Conservation (phyloP, 1,140 invertebrate genomes). For the Sycophila sp. region DNA sequence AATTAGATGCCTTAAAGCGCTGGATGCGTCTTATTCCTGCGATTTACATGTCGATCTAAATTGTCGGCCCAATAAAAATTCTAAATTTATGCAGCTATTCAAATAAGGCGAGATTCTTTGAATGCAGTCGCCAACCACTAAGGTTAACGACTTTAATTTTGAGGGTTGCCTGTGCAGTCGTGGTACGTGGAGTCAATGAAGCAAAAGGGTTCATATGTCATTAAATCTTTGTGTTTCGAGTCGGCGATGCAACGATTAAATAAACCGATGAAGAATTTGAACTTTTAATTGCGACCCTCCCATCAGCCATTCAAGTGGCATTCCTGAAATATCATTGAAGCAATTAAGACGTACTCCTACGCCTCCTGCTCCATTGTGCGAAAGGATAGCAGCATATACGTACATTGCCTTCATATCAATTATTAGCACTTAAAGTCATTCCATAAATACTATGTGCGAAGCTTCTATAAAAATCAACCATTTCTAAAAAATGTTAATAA, state of each 20-base stretch:
- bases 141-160: background rate
- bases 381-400: too few relatives aligned
- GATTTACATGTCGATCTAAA: too few relatives aligned
- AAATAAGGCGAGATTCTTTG: background rate
- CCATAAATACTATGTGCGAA: too few relatives aligned
- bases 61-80: too few relatives aligned
- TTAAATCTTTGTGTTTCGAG: background rate
- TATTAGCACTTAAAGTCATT: too few relatives aligned
- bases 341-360: too few relatives aligned
- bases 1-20: too few relatives aligned
- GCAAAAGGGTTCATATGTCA: background rate
- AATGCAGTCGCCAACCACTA: background rate
- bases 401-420: too few relatives aligned
- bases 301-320: constrained; percentile 6
- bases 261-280: constrained; percentile 24
- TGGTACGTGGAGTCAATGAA: background rate
- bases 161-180: background rate
- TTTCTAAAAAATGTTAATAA: too few relatives aligned
- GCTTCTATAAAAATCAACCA: too few relatives aligned
- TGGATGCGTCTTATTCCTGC: too few relatives aligned
- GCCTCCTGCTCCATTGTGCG: too few relatives aligned
- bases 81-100: background rate
- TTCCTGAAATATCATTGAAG: constrained; percentile 27
- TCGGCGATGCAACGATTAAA: constrained; percentile 16
- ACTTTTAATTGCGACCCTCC: constrained; percentile 23